phyloP scores from a whole-genome alignment of 2,888 invertebrate species.

The Cheilosia scutellata region DNA sequence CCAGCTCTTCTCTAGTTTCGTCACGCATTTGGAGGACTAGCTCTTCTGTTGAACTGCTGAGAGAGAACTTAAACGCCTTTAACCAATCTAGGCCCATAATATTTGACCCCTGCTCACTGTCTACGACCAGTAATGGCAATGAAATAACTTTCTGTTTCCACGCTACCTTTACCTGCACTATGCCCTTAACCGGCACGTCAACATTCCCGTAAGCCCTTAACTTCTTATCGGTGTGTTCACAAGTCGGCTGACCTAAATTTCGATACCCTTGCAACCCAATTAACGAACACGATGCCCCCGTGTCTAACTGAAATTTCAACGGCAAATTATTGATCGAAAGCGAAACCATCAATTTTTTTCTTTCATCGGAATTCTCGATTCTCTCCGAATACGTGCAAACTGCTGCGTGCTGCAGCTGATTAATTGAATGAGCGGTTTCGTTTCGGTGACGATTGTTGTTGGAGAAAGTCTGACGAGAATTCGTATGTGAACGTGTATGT shows the following conservation, averaged over 20 bases:
- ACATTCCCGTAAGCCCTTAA: conserved; percentile 23
- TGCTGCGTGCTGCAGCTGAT: conserved; percentile 12
- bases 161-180: not conserved
- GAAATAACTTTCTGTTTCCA: too few relatives aligned
- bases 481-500: not conserved
- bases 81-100: conserved; percentile 38
- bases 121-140: too few relatives aligned
- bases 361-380: not conserved
- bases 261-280: conserved; percentile 26
- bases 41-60: conserved; percentile 13
- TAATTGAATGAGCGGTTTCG: conserved; percentile 22
- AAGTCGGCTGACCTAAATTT: conserved; percentile 27
- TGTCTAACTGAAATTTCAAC: conserved; percentile 50
- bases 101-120: not conserved
- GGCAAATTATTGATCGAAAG: conserved; percentile 23
- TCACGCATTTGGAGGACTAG: not conserved
- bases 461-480: not conserved
- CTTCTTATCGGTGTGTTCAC: conserved; percentile 29
- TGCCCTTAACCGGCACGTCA: conserved; percentile 28
- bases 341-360: conserved; percentile 36
- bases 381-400: not conserved
- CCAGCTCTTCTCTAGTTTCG: not conserved
- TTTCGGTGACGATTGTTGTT: conserved; percentile 1
- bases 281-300: conserved; percentile 46
- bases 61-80: conserved; percentile 20